Evolutionary conservation across 2,888 invertebrate genomes (phyloP), one percentile per base, ranked within the genome.

Genomic region (Drosophila siamana): DNA sequence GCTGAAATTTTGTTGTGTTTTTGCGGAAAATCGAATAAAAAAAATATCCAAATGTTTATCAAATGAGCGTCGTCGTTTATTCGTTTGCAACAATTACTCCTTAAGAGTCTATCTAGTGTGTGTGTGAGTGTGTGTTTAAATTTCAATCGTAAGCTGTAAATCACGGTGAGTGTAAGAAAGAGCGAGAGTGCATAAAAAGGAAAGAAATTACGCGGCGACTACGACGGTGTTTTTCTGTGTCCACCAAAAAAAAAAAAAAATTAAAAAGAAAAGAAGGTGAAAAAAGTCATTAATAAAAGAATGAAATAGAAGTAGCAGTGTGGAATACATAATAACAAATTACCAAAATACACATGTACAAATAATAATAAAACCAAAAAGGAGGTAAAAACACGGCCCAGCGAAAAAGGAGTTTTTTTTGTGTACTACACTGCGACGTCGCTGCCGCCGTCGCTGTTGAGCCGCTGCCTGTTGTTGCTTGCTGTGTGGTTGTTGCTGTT

Each of bases 371-470:
- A 26, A 7, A 7, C 19, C 8, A 57, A 64, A 73, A 80, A 81
- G 79, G 70, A 73, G 78, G 73, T 63, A 55, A 66, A 67, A 65
- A 68, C 60, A 33, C 54, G 51, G 57, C 74, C 52, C 66, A 79
- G 72, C 54, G 76, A 79, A 88, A 88, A 89, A 72, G 73, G 71
- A 80, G 85, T 70, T 81, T 74, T 67, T 87, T 86, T 79, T 88
- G 81, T 85, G 76, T 85, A 86, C 81, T 74, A 81, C 77, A 63
- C 33, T 4, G 33, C 33, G 33, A 33, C 74, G 62, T 81, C 38
- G 60, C 16, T n/a, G 64, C 26, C 40, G 47, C 26, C 24, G 38
- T 2, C 33, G 26, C 19, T 61, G 61, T 61, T 66, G 33, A 33
- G 55, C 15, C 26, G 60, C 38, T 44, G 24, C 24, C 16, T 30